Base-by-base conservation (phyloP, 2,888 invertebrate species). In the Cheilosia variabilis region DNA sequence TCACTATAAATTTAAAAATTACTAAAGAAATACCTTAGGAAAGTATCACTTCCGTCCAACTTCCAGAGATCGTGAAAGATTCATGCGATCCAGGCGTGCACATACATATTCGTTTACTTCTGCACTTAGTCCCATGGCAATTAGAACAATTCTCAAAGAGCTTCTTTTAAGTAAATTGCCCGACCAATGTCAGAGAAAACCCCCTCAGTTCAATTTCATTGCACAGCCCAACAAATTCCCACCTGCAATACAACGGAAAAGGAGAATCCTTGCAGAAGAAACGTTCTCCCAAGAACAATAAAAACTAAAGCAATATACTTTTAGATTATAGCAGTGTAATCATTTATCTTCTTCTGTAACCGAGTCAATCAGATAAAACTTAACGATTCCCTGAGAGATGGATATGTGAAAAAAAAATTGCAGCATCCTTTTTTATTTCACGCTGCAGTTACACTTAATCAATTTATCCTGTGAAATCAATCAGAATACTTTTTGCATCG, bases 281-380 rank as follows among this genome's bases (percentile, higher is more conserved):
- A 19, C 6, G 6, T 4, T 9, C 22, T 19, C 19, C 22, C 22
- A 22, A 22, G 6, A 27, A 27, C 27, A 27, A 6, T 22, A 22
- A 22, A 22, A 52, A 24, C 50, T 50, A 9, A 24, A 5, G 22
- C 50, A 50, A 22, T 22, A 50, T 34, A 34, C 34, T 34, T 10
- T 13, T 37, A 37, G 37, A 13, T 37, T 37, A 4, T 13, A 37
- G 37, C 24, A 22, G 7, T 22, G 13, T 15, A 37, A 89, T 88
- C 88, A 90, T 84, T 69, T 86, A 88, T 89, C 89, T 90, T 89
- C 82, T 82, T 63, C 79, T 68, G 71, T 43, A 71, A 41, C 66
- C 52, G 68, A 31, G 37, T 37, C 37, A 68, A 45, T 53, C 52
- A 60, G 43, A 73, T 45, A 34, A 45, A 31, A 65, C 31, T 45